Conservation (phyloP, 2,797 vertebrate species). For the Acomys russatus region DNA sequence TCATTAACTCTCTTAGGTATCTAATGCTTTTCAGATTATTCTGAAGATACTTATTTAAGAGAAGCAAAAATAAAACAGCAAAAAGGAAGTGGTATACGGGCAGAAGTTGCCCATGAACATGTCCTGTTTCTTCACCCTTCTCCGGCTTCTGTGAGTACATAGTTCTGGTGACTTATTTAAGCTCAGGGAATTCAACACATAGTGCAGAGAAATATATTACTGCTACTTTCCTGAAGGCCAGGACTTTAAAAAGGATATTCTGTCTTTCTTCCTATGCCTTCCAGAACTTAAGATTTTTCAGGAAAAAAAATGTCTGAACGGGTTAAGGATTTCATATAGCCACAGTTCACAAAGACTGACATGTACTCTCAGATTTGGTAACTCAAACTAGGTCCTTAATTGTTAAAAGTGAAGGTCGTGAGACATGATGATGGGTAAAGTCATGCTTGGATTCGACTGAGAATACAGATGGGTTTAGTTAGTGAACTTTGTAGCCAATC, state of each 20-base stretch:
- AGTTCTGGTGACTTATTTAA: not conserved
- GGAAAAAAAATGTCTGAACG: not conserved
- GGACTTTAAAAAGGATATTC: constrained; percentile 2
- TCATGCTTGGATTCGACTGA: not conserved
- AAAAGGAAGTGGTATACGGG: not conserved
- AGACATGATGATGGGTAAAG: not conserved
- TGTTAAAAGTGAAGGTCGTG: not conserved
- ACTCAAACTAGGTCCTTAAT: not conserved
- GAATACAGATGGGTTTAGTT: not conserved
- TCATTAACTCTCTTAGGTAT: not conserved
- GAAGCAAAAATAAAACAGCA: not conserved
- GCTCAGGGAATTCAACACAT: constrained; percentile 20
- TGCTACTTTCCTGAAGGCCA: not conserved
- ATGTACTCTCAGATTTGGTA: not conserved
- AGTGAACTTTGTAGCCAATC: not conserved
- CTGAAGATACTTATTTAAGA: constrained; percentile 1
- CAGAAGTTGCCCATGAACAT: not conserved
- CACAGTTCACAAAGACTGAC: not conserved
- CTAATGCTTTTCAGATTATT: not conserved
- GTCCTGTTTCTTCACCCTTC: not conserved
- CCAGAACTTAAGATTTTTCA: not conserved
- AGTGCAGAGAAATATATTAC: not conserved
- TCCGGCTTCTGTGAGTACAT: not conserved
- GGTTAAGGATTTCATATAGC: constrained; percentile 18
- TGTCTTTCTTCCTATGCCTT: not conserved